Evolutionary conservation across 2,888 invertebrate genomes (phyloP).

Genomic region (Alitta virens): DNA sequence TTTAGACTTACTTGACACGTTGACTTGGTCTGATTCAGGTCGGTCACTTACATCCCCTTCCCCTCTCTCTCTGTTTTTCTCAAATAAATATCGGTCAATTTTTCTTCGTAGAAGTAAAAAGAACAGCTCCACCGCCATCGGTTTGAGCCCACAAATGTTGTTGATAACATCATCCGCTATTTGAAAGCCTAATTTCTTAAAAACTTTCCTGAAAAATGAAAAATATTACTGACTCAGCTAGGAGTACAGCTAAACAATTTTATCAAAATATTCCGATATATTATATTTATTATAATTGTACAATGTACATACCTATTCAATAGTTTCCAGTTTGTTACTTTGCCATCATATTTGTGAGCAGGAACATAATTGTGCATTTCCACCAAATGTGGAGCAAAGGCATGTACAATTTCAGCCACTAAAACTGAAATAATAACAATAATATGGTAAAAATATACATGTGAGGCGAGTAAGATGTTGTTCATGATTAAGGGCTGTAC

Average conservation of each 20-base stretch:
- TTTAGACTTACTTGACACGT: too few relatives aligned
- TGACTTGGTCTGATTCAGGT: constrained; percentile 11
- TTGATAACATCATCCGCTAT: constrained; percentile 31
- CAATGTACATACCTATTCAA: constrained; percentile 47
- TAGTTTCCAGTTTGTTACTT: constrained; percentile 56
- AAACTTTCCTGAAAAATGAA: constrained; percentile 29
- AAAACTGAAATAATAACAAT: constrained; percentile 45
- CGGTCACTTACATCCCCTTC: constrained; percentile 1
- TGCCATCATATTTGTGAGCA: constrained; percentile 47
- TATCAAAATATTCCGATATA: neutral
- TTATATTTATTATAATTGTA: neutral
- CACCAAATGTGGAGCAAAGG: constrained; percentile 53
- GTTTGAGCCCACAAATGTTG: constrained; percentile 25
- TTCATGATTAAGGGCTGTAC: too few relatives aligned
- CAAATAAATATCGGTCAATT: constrained; percentile 3
- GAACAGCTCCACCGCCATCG: constrained; percentile 29
- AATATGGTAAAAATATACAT: too few relatives aligned
- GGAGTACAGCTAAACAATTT: neutral
- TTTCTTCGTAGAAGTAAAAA: constrained; percentile 27
- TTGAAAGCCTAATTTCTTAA: constrained; percentile 30
- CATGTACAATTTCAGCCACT: constrained; percentile 53
- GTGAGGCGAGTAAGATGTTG: too few relatives aligned
- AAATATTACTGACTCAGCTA: neutral
- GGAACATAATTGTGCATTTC: constrained; percentile 54
- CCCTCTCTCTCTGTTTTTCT: neutral